Base-by-base conservation (phyloP, 2,888 invertebrate genomes). In the Papilio protenor region DNA sequence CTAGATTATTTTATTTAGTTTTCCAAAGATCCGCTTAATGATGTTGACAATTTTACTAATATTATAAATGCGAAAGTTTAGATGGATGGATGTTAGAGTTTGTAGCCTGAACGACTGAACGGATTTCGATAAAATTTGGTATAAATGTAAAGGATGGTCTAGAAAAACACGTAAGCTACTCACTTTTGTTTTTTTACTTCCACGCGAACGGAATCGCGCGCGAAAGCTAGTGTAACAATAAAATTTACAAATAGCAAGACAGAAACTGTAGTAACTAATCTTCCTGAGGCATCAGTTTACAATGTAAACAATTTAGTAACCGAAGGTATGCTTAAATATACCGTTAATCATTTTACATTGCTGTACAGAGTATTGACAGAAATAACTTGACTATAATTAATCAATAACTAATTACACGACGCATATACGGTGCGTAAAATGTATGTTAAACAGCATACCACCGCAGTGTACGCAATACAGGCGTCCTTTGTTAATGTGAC, bases 401-500 rank as follows among this genome's bases (percentile, higher is more conserved):
- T 47, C 47, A 74, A 75, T 75, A 55, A 52, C 40, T 45, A 45
- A 75, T 57, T 75, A 27, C 55, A 75, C 55, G 40, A 66, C 16
- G 40, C 66, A 66, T n/a, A 66, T 40, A 33, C 40, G 3, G 8
- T 66, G n/a, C 52, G 27, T 71, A 57, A 33, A 75, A 57, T 27
- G 3, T 70, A 75, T 70, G 75, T 75, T 75, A 70, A 70, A 70
- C 45, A 70, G 45, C 55, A 75, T 49, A 75, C 55, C 55, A 73
- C 40, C 72, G 55, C 64, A 69, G n/a, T 64, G 52, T 59, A 75
- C 70, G 40, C 52, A 49, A 64, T 12, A 76, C 64, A 74, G 21
- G 71, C 71, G 40, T 70, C 74, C 61, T 61, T 70, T 78, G 75
- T 75, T 75, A 78, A 78, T 78, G 71, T 78, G 78, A 78, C 78